Evolutionary conservation across 2,797 vertebrate genomes (phyloP), one percentile per base, ranked within the genome.

Genomic region (Kryptopterus vitreolus): DNA sequence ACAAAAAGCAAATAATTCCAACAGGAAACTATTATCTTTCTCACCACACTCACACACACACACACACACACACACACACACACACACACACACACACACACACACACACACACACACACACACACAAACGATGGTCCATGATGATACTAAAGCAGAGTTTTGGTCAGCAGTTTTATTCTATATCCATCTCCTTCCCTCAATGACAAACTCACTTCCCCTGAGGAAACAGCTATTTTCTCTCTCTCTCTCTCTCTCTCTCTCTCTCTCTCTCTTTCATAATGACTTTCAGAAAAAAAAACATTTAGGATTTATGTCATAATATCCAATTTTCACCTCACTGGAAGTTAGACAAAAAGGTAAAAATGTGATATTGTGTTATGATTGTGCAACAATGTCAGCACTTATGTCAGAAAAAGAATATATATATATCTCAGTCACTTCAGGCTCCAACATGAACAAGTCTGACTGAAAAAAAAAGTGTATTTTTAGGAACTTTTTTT

Each of bases 91-190:
- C 35, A 43, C 38, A 3, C 35, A 43, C 38, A 43, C 0, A 9
- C 6, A 43, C 6, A 43, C 6, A 43, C 0, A 43, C 1, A 43
- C 1, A 43, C 6, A 43, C 6, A 43, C 6, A 43, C 35, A 38
- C 6, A 43, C 0, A 43, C 0, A 43, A 3, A 65, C 18, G 10
- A 68, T 66, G 46, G 11, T 13, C 20, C 63, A 66, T 22, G 24
- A 71, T 53, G 33, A 1, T 50, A 9, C 46, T 31, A 16, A 20
- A 52, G 16, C 26, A 1, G 22, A 52, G 0, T 13, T 12, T 12
- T 52, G 55, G 73, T 70, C 73, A 76, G 73, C 48, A 52, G 18
- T 33, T 70, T 53, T 46, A 76, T 22, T 29, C 12, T 29, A 10
- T 15, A 4, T 52, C 53, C 24, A 46, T 38, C n/a, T 57, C 52